Conservation (phyloP, 2,113 vertebrate species). For the Plestiodon gilberti region DNA sequence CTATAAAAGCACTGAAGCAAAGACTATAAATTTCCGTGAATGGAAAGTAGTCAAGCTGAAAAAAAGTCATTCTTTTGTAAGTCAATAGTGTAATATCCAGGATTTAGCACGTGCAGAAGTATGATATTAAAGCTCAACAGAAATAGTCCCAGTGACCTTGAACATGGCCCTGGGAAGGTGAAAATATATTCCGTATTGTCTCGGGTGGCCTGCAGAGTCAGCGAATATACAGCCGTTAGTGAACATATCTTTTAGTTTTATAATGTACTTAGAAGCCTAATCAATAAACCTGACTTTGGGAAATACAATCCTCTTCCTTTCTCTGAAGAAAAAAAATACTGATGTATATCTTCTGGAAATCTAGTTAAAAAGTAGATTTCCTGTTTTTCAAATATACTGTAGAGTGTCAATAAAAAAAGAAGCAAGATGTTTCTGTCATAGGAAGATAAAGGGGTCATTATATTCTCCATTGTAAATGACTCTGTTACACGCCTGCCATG, state of each 20-base stretch:
- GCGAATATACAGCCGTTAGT: conserved; percentile 48
- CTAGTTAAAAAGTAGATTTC: conserved; percentile 26
- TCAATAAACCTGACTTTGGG: conserved; percentile 73
- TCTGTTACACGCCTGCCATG: background rate
- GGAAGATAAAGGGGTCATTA: background rate
- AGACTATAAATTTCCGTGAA: conserved; percentile 53
- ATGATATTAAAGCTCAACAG: conserved; percentile 58
- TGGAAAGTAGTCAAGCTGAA: conserved; percentile 54
- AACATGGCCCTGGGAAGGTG: conserved; percentile 46
- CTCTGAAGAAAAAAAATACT: conserved; percentile 39
- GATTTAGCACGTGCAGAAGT: conserved; percentile 54
- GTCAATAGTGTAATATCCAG: conserved; percentile 63
- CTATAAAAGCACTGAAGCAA: conserved; percentile 42
- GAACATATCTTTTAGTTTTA: conserved; percentile 65
- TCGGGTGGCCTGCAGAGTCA: conserved; percentile 61
- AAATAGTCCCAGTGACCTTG: conserved; percentile 68
- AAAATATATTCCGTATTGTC: conserved; percentile 52
- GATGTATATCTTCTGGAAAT: conserved; percentile 47
- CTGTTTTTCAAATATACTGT: conserved; percentile 33
- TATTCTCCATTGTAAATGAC: background rate
- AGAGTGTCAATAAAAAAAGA: conserved; percentile 3
- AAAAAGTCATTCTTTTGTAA: conserved; percentile 59
- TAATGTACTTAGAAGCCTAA: conserved; percentile 61
- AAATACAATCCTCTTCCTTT: conserved; percentile 58
- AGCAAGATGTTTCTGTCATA: background rate